phyloP scores from a whole-genome alignment of 2,797 vertebrate species.

The Pterois miles region DNA sequence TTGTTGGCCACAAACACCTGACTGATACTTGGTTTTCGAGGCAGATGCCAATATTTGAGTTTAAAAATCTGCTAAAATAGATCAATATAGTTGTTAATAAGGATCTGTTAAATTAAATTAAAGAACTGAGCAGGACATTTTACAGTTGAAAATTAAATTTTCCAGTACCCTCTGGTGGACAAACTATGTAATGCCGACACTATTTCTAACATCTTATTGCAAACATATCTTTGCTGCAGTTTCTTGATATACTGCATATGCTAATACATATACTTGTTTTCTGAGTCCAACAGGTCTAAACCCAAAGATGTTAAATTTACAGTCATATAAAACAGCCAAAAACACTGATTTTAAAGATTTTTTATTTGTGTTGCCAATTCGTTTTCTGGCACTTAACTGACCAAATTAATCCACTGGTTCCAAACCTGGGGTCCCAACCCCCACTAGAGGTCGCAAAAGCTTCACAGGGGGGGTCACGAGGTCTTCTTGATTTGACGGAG shows the following conservation, averaged over 20 bases:
- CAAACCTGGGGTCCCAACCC: too few relatives aligned
- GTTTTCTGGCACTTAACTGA: background rate
- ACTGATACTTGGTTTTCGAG: background rate
- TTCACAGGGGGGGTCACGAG: too few relatives aligned
- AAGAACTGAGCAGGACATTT: background rate
- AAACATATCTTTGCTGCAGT: background rate
- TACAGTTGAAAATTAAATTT: background rate
- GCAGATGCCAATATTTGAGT: background rate
- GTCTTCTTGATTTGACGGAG: too few relatives aligned
- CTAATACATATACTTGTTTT: too few relatives aligned
- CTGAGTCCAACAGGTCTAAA: background rate
- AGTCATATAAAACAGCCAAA: background rate
- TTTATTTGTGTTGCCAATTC: rapidly evolving
- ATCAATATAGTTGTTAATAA: background rate
- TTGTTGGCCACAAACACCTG: background rate
- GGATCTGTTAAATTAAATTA: background rate
- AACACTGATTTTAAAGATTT: background rate
- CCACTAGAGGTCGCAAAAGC: too few relatives aligned
- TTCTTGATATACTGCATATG: background rate
- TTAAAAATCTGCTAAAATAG: background rate
- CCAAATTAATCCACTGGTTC: background rate
- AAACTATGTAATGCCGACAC: background rate
- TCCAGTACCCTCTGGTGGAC: background rate
- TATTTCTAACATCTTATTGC: background rate
- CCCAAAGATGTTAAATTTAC: background rate